Evolutionary conservation across 2,113 vertebrate species (phyloP).

Genomic region (Orycteropus afer): DNA sequence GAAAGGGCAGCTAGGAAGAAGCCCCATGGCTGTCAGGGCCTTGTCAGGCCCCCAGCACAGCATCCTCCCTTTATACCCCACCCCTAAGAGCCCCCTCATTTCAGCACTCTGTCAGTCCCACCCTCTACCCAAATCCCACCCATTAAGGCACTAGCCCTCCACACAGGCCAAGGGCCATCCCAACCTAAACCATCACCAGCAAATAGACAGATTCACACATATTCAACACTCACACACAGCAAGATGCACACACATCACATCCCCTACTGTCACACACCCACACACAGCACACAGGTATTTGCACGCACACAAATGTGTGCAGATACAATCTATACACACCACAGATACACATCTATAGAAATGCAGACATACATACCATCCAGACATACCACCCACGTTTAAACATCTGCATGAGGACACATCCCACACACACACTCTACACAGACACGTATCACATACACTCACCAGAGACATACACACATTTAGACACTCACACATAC

Average conservation of each 20-base stretch:
- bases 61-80: neutral
- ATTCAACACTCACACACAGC: neutral
- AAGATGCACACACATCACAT: neutral
- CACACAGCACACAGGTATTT: neutral
- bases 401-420: neutral
- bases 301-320: neutral
- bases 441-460: neutral
- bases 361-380: too few relatives aligned
- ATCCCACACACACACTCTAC: neutral
- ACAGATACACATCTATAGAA: neutral
- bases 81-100: neutral
- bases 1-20: slow-evolving; percentile 74
- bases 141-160: neutral
- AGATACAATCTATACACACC: neutral
- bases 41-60: neutral
- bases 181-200: neutral
- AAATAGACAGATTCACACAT: neutral
- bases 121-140: neutral
- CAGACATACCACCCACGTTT: neutral
- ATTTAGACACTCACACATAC: neutral
- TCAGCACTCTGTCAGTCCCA: neutral
- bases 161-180: neutral
- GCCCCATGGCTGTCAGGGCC: neutral
- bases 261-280: too few relatives aligned
- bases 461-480: neutral